Evolutionary conservation across 2,888 invertebrate species (phyloP), one percentile per base, ranked within the genome.

Genomic region (Phyto melanocephala): DNA sequence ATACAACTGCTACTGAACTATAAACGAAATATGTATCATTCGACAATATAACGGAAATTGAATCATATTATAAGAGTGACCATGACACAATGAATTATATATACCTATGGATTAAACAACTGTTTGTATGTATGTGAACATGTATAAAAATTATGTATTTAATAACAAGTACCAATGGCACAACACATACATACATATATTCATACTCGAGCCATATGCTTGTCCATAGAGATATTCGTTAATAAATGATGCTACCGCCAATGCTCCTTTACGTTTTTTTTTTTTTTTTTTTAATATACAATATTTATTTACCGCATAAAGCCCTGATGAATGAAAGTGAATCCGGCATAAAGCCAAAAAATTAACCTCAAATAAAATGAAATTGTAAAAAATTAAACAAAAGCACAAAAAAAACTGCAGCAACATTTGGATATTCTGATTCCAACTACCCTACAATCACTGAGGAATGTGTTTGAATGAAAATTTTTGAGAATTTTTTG

Each of bases 281-380:
- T 56, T 8, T 20, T 20, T 24, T 15, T 40, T 52, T 17, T 75
- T 45, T 56, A 63, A 78, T 52, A 78, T 82, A 76, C 75, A 79
- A 82, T 82, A 82, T 82, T 71, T 79, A 76, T 82, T 82, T 71
- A 79, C 82, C 82, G 79, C 82, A 82, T 79, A 82, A 82, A 79
- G 22, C 75, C 75, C 82, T 76, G 75, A 71, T 71, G 82, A 79
- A 79, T 76, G 82, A 82, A 82, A 82, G 79, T 82, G 75, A 79
- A 79, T 79, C 71, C 79, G 79, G 79, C 75, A 67, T 33, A 79
- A 79, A 82, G 79, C 82, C 79, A 82, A 82, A 82, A 79, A 82
- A 82, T 76, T 79, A 75, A 82, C 82, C 75, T 79, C 82, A 82
- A 82, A 74, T 82, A 79, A 75, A 78, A 81, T 63, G 58, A 33